phyloP scores from a whole-genome alignment of 2,113 vertebrate species.

The Vicugna pacos region DNA sequence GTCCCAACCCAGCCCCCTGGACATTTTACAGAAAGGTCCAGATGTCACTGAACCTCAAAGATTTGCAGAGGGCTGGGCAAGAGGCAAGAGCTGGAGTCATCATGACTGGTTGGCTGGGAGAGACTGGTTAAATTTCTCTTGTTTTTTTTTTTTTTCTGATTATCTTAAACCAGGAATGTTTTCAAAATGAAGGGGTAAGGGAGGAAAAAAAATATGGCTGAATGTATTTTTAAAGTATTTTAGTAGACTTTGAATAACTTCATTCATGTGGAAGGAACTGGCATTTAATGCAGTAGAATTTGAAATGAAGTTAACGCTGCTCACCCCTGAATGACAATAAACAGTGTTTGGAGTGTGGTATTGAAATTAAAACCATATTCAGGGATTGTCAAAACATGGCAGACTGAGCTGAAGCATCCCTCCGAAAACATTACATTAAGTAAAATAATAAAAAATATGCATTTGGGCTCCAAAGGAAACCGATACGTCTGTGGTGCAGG shows the following conservation, averaged over 20 bases:
- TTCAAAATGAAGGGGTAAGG: background rate
- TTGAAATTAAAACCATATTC: background rate
- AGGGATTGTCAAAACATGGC: background rate
- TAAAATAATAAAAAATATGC: background rate
- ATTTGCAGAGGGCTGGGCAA: background rate
- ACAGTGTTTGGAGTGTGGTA: background rate
- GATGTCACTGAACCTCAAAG: background rate
- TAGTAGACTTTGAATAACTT: slow-evolving; percentile 7
- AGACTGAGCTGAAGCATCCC: background rate
- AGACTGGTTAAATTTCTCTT: background rate
- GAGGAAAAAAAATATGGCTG: background rate
- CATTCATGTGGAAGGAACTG: background rate
- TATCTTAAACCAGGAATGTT: background rate
- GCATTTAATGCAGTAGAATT: background rate
- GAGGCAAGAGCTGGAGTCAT: background rate
- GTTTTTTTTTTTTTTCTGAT: background rate
- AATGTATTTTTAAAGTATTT: slow-evolving; percentile 26
- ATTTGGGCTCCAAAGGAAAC: background rate
- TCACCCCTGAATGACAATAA: background rate
- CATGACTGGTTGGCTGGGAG: background rate
- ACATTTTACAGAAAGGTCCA: background rate
- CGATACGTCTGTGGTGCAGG: accelerated
- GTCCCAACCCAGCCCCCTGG: background rate
- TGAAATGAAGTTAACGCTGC: background rate
- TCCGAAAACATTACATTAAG: background rate